Base-by-base conservation (phyloP, 2,888 invertebrate species). In the Aricia artaxerxes region DNA sequence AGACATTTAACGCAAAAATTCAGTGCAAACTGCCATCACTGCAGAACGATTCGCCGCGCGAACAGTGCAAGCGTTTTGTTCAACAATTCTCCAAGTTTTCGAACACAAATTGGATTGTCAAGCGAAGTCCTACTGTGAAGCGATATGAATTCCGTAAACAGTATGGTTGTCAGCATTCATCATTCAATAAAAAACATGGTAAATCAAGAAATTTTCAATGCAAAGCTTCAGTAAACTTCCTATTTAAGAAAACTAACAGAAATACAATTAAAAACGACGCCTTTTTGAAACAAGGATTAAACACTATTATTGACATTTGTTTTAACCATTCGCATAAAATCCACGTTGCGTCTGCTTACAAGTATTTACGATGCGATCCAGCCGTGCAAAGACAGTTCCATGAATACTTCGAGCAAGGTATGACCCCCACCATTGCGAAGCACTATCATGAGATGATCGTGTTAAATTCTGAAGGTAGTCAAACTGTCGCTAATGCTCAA, bases 391-490 rank as follows among this genome's bases (percentile, higher is more conserved):
- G 73, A 79, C 73, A 57, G 53, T 79, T 79, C 73, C 73, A 60
- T 73, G 53, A 79, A 79, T 79, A 79, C 73, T 79, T 79, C 49
- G 60, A 79, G 73, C 73, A 75, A 57, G 79, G 79, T 57, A 79
- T 79, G 79, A 73, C 75, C 35, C 69, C 69, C 35, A 31, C 31
- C 69, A 35, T 35, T 31, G 69, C 31, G 35, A 69, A 31, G 35
- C 24, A 69, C 38, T 72, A 79, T 60, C 73, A 79, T 40, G 79
- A 79, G 73, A 73, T 79, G 73, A 79, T 73, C 75, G 57, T 79
- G 73, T 75, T 79, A 75, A 75, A 79, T 38, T 79, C 73, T 73
- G 75, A 79, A 79, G 53, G 53, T 53, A 53, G 53, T 53, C 1
- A 53, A 53, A 72, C 69, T 72, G 24, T 72, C 24, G 24, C 79